Percentiles rank a stretch among this genome's conserved stretches.
Evolutionary conservation across 2,888 invertebrate species (phyloP).

Genomic region (Ectemnius continuus): DNA sequence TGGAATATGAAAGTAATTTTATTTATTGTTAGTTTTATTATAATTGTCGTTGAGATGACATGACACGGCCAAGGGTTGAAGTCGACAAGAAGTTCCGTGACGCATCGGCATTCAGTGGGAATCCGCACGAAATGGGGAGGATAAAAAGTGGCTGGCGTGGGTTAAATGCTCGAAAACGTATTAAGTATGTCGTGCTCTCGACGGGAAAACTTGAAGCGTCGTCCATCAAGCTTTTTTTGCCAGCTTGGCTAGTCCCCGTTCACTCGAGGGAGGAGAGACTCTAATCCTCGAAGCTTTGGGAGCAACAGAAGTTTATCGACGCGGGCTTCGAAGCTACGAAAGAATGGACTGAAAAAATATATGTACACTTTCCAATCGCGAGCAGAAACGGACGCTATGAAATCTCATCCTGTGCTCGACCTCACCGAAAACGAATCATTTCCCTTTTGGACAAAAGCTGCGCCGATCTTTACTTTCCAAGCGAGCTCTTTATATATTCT

Average conservation of each 20-base stretch:
- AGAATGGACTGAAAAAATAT: constrained; percentile 25
- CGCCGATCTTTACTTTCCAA: neutral
- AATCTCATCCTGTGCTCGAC: constrained; percentile 15
- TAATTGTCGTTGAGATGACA: too few relatives aligned
- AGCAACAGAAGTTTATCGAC: constrained; percentile 29
- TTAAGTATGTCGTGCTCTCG: neutral
- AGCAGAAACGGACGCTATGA: constrained; percentile 16
- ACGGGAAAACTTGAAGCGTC: constrained; percentile 1
- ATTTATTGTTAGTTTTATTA: too few relatives aligned
- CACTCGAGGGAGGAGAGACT: neutral
- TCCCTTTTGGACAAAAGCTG: neutral
- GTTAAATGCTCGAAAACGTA: neutral
- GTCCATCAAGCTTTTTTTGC: neutral
- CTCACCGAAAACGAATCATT: neutral
- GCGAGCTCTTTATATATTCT: too few relatives aligned
- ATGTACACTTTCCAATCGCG: constrained; percentile 15
- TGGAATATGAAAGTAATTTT: too few relatives aligned
- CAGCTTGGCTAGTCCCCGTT: constrained; percentile 3
- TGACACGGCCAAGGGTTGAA: too few relatives aligned
- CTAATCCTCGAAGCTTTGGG: too few relatives aligned
- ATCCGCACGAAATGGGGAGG: too few relatives aligned
- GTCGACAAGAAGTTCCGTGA: too few relatives aligned
- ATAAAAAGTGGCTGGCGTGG: too few relatives aligned
- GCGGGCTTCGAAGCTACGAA: constrained; percentile 16
- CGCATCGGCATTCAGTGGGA: too few relatives aligned